Evolutionary conservation across 2,888 invertebrate genomes (phyloP).

Genomic region (Dicranocentrus wangi): DNA sequence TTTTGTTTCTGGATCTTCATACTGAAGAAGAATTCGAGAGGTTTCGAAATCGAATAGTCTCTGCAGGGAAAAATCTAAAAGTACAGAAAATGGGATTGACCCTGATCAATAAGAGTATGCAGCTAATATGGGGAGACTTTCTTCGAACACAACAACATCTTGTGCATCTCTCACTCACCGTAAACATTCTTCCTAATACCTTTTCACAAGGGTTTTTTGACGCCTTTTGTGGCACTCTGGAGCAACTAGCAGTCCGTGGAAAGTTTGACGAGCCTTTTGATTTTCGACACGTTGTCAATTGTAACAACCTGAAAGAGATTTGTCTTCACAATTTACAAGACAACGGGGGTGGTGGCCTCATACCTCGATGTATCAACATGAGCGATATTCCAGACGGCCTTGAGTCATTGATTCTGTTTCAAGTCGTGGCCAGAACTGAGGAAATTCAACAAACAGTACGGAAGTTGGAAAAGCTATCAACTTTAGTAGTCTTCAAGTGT

Average conservation of each 20-base stretch:
- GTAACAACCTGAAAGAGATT: constrained; percentile 58
- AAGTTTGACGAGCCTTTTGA: constrained; percentile 58
- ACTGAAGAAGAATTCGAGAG: constrained; percentile 7
- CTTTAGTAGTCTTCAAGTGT: constrained; percentile 59
- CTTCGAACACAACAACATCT: constrained; percentile 51
- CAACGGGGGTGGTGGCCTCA: constrained; percentile 48
- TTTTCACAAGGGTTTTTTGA: constrained; percentile 53
- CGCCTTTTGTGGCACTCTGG: constrained; percentile 45
- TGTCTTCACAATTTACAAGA: constrained; percentile 62
- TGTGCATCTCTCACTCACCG: constrained; percentile 59
- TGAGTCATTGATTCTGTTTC: constrained; percentile 56
- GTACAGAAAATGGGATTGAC: constrained; percentile 53
- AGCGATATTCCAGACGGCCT: constrained; percentile 36
- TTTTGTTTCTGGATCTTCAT: constrained; percentile 37
- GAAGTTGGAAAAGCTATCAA: constrained; percentile 49
- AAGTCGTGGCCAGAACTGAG: constrained; percentile 54
- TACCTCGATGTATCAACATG: constrained; percentile 51
- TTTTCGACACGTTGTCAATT: constrained; percentile 42
- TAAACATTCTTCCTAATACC: constrained; percentile 40
- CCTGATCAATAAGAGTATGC: constrained; percentile 49
- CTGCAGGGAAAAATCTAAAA: constrained; percentile 28
- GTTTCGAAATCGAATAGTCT: constrained; percentile 39
- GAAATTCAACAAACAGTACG: constrained; percentile 29
- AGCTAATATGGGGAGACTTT: constrained; percentile 57
- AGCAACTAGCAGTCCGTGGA: constrained; percentile 57